Base-by-base conservation (phyloP, 2,113 vertebrate species). In the Calypte anna region DNA sequence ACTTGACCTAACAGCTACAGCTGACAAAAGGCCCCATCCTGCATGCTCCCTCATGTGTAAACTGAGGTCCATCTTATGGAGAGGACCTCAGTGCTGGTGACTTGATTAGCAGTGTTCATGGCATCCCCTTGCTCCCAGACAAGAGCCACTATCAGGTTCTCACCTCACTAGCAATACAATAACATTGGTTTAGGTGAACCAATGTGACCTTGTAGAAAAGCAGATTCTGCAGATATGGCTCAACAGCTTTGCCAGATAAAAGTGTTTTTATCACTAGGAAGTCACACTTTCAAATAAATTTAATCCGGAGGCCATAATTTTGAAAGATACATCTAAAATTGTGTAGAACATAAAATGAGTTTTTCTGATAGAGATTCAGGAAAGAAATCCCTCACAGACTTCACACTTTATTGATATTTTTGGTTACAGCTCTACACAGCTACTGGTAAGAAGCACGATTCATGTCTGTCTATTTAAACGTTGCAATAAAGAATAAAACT, bases 281-380 rank as follows among this genome's bases (percentile, higher is more conserved):
- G 79, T 93, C 94, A 95, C 75, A 80, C 84, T 55, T 95, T 85
- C 77, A 93, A 93, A 92, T 76, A 90, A 92, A 87, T 85, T 85
- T 94, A 82, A 93, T 59, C 85, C 63, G 0, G 3, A 94, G 79
- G 83, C 91, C 64, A 82, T 75, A 74, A 88, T 80, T 84, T 77
- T 9, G 1, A 93, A 96, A 91, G 80, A 91, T 28, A 86, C 48
- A 73, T 73, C 94, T 89, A 36, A 82, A 91, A 94, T 84, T 31
- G 51, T 76, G 84, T 92, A 88, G 85, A 83, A 93, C 64, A 72
- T 73, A 64, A 78, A 79, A 92, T 44, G 75, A 88, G 69, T 69
- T 85, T 88, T 86, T 86, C 55, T 13, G 13, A 62, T 51, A 69
- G 75, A 73, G 25, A 54, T 73, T 61, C 17, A 51, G 62, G 63